phyloP scores from a whole-genome alignment of 2,113 vertebrate genomes.

The Toxostoma redivivum region DNA sequence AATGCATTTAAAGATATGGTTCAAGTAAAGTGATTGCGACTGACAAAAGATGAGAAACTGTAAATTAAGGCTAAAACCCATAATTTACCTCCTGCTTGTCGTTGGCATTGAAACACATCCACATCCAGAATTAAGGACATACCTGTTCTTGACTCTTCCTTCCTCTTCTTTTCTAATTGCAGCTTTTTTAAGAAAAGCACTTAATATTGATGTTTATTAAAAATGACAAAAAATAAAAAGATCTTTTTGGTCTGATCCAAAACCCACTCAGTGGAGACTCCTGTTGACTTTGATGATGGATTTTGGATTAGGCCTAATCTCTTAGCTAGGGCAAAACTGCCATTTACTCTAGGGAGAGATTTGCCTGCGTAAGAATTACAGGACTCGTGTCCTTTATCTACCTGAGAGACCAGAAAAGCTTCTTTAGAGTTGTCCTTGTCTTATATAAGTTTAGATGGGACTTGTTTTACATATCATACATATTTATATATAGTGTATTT shows the following conservation, averaged over 20 bases:
- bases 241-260: constrained; percentile 11
- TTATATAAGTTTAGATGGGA: constrained; percentile 71
- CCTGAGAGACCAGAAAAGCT: constrained; percentile 67
- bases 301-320: constrained; percentile 42
- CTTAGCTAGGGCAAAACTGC: constrained; percentile 24
- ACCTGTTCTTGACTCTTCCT: constrained; percentile 37
- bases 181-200: constrained; percentile 70
- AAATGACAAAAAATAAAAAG: constrained; percentile 1
- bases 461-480: constrained; percentile 74
- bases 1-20: not conserved
- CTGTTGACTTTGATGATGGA: not conserved
- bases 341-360: constrained; percentile 15
- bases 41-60: constrained; percentile 39
- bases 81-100: not conserved
- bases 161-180: constrained; percentile 41
- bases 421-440: constrained; percentile 72
- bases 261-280: not conserved
- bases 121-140: constrained; percentile 41
- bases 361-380: not conserved
- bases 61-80: not conserved
- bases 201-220: constrained; percentile 66
- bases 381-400: constrained; percentile 45
- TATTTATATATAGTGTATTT: constrained; percentile 78
- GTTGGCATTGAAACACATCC: not conserved
- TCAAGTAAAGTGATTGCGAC: not conserved